Evolutionary conservation across 2,888 invertebrate genomes (phyloP), one percentile per base, ranked within the genome.

Genomic region (Clitarchus hookeri): DNA sequence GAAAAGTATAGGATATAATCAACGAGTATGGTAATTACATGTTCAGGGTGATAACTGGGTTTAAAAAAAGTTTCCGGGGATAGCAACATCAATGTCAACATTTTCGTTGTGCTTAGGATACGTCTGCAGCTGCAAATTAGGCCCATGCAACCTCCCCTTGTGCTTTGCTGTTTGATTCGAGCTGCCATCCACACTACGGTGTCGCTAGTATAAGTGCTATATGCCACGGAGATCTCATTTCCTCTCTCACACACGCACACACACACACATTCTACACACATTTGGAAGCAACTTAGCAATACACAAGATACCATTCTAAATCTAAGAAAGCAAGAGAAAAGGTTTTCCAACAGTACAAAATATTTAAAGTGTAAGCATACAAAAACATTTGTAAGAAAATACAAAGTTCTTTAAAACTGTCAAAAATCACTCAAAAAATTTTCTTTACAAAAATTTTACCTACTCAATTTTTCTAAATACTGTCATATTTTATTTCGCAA

Each of bases 341-440:
- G 84, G 84, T 87, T 84, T 85, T 85, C 85, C 77, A 87, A 87
- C 84, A 86, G 84, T 87, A 87, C 86, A 86, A 85, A 86, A 86
- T 87, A 83, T 87, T 87, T 84, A 83, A 86, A 87, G 85, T 86
- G 84, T 87, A 87, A 85, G 86, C 84, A 87, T 87, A 87, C 87
- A 87, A 87, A 87, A 87, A 86, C 84, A 65, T 85, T 86, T 84
- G 86, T 87, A 87, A 87, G 86, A 87, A 87, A 87, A 87, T 87
- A 65, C 65, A 65, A 65, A 87, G 86, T 86, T 86, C 36, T 84
- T 44, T 85, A 87, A 87, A 87, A 87, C 79, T 87, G 86, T 87
- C 86, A 87, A 87, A 85, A 87, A 87, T 83, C 53, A 85, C 83
- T 79, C 83, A 86, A 85, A 86, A 86, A 84, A 84, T 84, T 25